phyloP scores from a whole-genome alignment of 2,113 vertebrate species.

The Triplophysa siluroides region DNA sequence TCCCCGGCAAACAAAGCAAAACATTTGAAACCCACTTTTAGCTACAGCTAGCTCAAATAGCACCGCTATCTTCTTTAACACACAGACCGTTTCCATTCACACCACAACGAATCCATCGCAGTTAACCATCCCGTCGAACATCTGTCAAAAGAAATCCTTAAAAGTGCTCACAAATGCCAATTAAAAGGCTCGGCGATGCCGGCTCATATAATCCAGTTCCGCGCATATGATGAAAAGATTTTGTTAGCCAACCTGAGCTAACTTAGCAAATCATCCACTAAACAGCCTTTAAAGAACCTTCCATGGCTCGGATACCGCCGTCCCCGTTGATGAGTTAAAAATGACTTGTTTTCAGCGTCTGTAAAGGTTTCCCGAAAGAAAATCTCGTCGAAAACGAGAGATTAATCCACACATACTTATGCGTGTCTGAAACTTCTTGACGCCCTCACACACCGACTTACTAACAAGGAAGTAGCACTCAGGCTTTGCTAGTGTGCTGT shows the following conservation, averaged over 20 bases:
- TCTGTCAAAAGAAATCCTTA: not conserved
- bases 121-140: not conserved
- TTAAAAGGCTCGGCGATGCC: constrained; percentile 3
- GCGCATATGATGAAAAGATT: constrained; percentile 29
- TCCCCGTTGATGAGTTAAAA: not conserved
- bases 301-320: not conserved
- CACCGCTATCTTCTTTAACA: constrained; percentile 14
- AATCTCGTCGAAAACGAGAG: not conserved
- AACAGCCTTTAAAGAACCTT: constrained; percentile 20
- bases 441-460: constrained; percentile 46
- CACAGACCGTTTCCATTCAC: not conserved
- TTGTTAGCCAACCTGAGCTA: constrained; percentile 43
- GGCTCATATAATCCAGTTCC: constrained; percentile 39
- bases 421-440: constrained; percentile 48
- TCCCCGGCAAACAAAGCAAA: constrained; percentile 55
- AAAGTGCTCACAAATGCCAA: not conserved
- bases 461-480: constrained; percentile 55
- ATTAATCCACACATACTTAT: not conserved
- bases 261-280: constrained; percentile 34
- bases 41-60: not conserved
- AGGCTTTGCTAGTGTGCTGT: not conserved
- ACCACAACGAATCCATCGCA: constrained; percentile 21
- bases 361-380: no score
- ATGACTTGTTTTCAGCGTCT: not conserved
- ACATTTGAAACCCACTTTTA: constrained; percentile 51